Conservation (phyloP, 2,888 invertebrate genomes). For the Marasmarcha lunaedactyla region DNA sequence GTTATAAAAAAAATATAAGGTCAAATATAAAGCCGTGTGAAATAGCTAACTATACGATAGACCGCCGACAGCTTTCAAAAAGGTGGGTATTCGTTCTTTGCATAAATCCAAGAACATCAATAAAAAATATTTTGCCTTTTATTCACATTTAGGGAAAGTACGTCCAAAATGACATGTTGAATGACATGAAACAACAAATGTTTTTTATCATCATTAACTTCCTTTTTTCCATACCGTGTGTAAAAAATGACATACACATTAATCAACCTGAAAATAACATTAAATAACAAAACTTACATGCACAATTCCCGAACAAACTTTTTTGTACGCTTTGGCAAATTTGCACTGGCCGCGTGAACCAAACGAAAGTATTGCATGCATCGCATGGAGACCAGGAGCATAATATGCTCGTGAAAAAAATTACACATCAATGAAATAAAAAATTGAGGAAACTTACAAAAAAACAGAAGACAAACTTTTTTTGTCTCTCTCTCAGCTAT, state of each 20-base stretch:
- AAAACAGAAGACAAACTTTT: background rate
- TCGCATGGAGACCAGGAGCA: background rate
- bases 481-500: background rate
- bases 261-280: background rate
- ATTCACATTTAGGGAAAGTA: no score
- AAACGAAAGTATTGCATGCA: constrained; percentile 10
- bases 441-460: background rate
- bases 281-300: background rate
- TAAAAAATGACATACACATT: background rate
- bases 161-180: no score
- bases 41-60: no score
- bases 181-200: no score
- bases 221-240: no score
- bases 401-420: background rate
- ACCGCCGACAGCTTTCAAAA: no score
- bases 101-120: no score
- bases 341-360: constrained; percentile 16
- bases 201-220: no score
- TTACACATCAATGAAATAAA: background rate
- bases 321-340: constrained; percentile 11
- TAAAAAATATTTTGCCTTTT: no score
- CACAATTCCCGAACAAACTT: constrained; percentile 12
- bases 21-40: no score
- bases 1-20: no score
- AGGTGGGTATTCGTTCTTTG: no score